Conservation (phyloP, 2,888 invertebrate species). For the Eupithecia dodoneata region DNA sequence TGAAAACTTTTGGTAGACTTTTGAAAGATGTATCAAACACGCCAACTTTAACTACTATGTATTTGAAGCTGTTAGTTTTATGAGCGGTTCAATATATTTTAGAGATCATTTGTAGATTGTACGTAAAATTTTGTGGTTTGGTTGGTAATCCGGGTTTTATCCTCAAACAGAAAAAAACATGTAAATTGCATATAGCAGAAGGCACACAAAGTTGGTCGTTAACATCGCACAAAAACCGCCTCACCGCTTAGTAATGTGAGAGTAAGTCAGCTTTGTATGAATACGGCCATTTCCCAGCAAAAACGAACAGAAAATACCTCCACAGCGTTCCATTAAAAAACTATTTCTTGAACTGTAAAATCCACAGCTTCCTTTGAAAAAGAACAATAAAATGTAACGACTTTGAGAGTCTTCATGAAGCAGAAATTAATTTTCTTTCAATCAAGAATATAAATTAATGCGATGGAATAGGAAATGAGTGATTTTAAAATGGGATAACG, state of each 20-base stretch:
- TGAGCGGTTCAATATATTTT: not conserved
- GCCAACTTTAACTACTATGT: not conserved
- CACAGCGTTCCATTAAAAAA: not conserved
- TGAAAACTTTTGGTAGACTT: not conserved
- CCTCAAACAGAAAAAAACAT: not conserved
- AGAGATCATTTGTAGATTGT: too few species aligned
- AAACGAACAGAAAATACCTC: not conserved
- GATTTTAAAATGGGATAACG: constrained; percentile 49
- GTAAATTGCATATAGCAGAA: not conserved
- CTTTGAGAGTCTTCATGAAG: constrained; percentile 20
- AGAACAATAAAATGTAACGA: constrained; percentile 13
- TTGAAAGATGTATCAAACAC: not conserved
- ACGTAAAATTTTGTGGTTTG: too few species aligned
- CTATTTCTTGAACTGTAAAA: constrained; percentile 9
- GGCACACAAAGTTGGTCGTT: not conserved
- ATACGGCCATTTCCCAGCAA: not conserved
- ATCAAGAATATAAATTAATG: constrained; percentile 47
- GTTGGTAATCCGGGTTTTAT: not conserved
- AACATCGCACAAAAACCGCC: not conserved
- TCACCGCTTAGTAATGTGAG: not conserved
- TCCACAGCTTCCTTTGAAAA: constrained; percentile 3
- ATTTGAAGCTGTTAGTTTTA: not conserved
- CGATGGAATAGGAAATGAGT: constrained; percentile 45
- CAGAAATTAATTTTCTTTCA: constrained; percentile 34
- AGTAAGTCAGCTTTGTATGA: not conserved